phyloP scores from a whole-genome alignment of 1,140 invertebrate genomes.

The Sycobia sp. region DNA sequence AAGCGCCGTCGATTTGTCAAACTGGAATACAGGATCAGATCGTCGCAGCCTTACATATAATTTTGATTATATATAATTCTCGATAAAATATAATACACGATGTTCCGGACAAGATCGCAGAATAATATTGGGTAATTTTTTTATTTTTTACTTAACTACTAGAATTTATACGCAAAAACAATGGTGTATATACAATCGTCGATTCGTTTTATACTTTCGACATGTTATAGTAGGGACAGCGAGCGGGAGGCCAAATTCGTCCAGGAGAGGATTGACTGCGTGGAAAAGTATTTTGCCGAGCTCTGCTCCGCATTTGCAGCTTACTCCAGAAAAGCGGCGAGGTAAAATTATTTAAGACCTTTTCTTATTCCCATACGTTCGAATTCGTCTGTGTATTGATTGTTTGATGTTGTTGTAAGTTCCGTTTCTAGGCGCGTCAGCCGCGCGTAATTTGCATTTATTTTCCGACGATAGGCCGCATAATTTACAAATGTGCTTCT shows the following conservation, averaged over 20 bases:
- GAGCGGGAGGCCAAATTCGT: conserved; percentile 75
- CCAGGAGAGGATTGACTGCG: conserved; percentile 70
- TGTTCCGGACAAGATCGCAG: conserved; percentile 51
- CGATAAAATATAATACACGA: conserved; percentile 14
- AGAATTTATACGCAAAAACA: too few species aligned
- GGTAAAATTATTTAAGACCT: conserved; percentile 62
- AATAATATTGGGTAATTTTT: conserved; percentile 50
- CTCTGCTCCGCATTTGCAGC: conserved; percentile 70
- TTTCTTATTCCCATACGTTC: too few species aligned
- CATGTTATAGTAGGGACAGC: conserved; percentile 37
- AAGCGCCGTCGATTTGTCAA: too few species aligned
- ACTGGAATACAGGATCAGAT: conserved; percentile 11
- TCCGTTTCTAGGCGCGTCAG: too few species aligned
- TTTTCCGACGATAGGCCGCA: too few species aligned
- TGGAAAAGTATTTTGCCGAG: conserved; percentile 73
- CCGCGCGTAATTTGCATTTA: too few species aligned
- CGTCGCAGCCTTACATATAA: not conserved
- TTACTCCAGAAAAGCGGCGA: conserved; percentile 72
- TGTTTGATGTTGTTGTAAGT: too few species aligned
- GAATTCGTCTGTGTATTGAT: too few species aligned
- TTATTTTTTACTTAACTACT: too few species aligned
- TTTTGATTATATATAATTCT: conserved; percentile 4
- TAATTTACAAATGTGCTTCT: too few species aligned
- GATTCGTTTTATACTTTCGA: not conserved
- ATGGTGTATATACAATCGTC: not conserved